A percentile compares a stretch with the other conserved stretches of the same genome.
phyloP scores from a whole-genome alignment of 2,888 invertebrate species.

The Tortricodes alternella region DNA sequence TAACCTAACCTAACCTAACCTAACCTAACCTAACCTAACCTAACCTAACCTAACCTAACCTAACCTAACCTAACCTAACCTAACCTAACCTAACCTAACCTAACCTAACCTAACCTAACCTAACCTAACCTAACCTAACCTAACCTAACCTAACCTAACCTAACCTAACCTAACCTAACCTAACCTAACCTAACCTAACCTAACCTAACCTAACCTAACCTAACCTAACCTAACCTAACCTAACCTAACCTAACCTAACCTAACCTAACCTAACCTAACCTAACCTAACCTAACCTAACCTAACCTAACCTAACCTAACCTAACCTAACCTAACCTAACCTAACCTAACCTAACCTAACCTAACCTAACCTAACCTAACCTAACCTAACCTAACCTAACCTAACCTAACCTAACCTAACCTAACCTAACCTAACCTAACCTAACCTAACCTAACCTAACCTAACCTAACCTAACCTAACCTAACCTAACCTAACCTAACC shows the following conservation, averaged over 20 bases:
- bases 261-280: neutral
- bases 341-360: slow-evolving; percentile 6
- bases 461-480: slow-evolving; percentile 6
- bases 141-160: neutral
- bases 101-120: neutral
- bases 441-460: slow-evolving; percentile 6
- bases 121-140: neutral
- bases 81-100: neutral
- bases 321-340: slow-evolving; percentile 6
- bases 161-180: neutral
- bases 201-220: neutral
- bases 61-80: neutral
- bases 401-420: slow-evolving; percentile 6
- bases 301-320: slow-evolving; percentile 6
- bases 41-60: neutral
- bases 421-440: slow-evolving; percentile 6
- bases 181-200: neutral
- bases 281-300: slow-evolving; percentile 2
- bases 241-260: neutral
- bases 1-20: neutral
- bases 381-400: slow-evolving; percentile 6
- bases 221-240: neutral
- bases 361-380: slow-evolving; percentile 6
- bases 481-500: slow-evolving; percentile 6
- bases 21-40: neutral